A percentile compares a stretch with the other conserved stretches of the same genome.
phyloP scores from a whole-genome alignment of 2,888 invertebrate species.

The Pammene aurita region DNA sequence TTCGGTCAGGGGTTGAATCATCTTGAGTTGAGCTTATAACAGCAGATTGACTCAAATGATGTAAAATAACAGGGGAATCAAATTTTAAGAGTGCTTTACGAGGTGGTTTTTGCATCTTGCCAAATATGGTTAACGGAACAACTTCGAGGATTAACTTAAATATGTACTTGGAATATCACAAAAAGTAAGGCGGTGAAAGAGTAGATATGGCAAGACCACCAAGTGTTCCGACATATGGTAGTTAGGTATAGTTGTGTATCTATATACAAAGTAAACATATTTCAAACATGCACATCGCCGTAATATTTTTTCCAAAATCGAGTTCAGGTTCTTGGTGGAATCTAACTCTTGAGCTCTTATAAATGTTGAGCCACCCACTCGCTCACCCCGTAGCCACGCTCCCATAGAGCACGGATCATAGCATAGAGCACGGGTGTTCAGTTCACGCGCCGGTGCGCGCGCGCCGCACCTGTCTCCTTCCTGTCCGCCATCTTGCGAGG shows the following conservation, averaged over 20 bases:
- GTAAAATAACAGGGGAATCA: slow-evolving; percentile 22
- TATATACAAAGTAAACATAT: no score
- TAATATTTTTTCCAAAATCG: no score
- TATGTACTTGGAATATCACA: background rate
- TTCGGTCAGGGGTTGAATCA: slow-evolving; percentile 31
- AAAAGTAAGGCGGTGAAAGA: background rate
- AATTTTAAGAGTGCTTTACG: slow-evolving; percentile 3
- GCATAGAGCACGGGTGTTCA: slow-evolving; percentile 51
- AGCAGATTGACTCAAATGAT: slow-evolving; percentile 22
- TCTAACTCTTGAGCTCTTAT: no score
- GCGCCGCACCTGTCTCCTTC: slow-evolving; percentile 73
- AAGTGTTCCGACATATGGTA: background rate
- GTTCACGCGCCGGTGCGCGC: slow-evolving; percentile 62
- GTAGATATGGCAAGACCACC: background rate
- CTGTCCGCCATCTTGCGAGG: slow-evolving; percentile 70
- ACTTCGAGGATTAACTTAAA: background rate
- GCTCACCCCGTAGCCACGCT: slow-evolving; percentile 19
- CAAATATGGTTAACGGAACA: slow-evolving; percentile 17
- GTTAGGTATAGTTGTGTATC: no score
- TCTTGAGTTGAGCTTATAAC: slow-evolving; percentile 26
- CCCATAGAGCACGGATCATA: slow-evolving; percentile 52
- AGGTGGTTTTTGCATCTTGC: background rate
- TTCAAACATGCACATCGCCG: no score
- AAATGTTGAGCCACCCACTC: slow-evolving; percentile 16
- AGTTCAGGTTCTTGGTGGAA: no score